Conservation (phyloP, 2,113 vertebrate genomes). For the Drymodes brunneopygia region DNA sequence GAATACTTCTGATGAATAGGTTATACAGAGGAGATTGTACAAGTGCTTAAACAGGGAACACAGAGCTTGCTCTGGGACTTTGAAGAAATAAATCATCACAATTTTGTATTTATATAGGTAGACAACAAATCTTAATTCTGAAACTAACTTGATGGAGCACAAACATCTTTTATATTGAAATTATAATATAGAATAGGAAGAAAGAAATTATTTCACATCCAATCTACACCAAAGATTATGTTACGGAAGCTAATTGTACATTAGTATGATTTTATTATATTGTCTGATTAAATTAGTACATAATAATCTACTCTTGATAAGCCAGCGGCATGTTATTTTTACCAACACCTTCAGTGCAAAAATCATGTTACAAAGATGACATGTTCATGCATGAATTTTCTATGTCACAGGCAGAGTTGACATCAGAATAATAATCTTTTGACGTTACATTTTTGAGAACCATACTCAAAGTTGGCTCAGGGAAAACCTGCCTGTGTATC, state of each 20-base stretch:
- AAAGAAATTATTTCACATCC: background rate
- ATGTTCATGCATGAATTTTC: background rate
- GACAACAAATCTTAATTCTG: background rate
- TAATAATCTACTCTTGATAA: background rate
- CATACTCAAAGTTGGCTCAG: background rate
- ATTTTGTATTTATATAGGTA: background rate
- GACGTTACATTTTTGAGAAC: background rate
- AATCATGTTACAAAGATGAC: background rate
- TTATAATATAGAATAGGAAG: background rate
- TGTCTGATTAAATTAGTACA: background rate
- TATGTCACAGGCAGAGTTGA: background rate
- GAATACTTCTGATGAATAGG: background rate
- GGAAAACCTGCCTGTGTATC: background rate
- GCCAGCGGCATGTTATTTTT: background rate
- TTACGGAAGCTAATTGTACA: background rate
- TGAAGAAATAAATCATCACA: background rate
- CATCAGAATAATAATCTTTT: background rate
- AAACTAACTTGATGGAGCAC: background rate
- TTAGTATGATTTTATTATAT: background rate
- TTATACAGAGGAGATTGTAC: background rate
- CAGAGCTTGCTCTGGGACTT: background rate
- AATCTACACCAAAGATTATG: background rate
- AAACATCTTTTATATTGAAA: background rate
- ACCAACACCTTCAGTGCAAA: background rate
- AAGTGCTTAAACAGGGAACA: background rate